phyloP scores from a whole-genome alignment of 2,888 invertebrate genomes.

The Microplitis manilae region DNA sequence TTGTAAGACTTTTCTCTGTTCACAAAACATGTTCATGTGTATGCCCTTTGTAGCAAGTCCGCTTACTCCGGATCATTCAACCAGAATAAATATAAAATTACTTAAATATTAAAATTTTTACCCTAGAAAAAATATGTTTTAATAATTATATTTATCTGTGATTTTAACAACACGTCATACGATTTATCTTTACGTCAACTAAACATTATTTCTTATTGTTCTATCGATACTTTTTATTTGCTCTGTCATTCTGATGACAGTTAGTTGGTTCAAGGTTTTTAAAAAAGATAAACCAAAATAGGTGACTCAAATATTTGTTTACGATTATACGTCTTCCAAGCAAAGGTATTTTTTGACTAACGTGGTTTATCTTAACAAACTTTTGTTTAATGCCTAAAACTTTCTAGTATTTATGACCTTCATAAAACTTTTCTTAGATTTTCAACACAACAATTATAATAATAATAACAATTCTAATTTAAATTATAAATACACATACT shows the following conservation, averaged over 20 bases:
- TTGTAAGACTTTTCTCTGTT: neutral
- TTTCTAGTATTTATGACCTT: neutral
- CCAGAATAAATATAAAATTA: neutral
- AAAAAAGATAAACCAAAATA: neutral
- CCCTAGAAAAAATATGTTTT: too few relatives aligned
- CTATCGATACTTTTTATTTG: neutral
- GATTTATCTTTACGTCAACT: neutral
- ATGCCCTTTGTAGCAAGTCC: neutral
- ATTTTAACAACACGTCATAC: too few relatives aligned
- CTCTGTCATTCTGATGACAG: neutral
- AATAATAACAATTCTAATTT: neutral
- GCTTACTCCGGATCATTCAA: neutral
- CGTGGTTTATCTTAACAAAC: neutral
- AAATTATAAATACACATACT: neutral
- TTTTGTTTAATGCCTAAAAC: neutral
- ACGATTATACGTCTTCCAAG: neutral
- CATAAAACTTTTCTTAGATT: neutral
- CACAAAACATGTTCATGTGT: neutral
- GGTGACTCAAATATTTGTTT: neutral
- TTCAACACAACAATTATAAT: neutral
- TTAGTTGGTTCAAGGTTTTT: neutral
- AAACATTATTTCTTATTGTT: neutral
- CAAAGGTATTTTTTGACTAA: neutral
- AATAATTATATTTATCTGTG: too few relatives aligned
- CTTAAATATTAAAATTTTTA: too few relatives aligned